Conservation (phyloP, 2,113 vertebrate species). For the Corythaixoides concolor region DNA sequence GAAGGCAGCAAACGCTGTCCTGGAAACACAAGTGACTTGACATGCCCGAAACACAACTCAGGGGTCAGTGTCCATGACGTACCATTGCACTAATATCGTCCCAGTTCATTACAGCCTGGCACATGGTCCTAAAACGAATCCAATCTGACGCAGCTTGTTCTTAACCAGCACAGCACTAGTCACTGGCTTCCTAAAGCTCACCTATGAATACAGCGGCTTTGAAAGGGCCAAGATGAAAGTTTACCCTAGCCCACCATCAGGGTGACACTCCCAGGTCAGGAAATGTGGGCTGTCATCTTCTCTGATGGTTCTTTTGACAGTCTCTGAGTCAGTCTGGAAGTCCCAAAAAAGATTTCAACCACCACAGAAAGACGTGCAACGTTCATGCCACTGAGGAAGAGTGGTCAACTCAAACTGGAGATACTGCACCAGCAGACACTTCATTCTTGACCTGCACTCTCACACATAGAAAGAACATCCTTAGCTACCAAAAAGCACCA, state of each 20-base stretch:
- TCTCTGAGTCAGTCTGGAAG: not conserved
- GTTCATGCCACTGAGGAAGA: fast-evolving
- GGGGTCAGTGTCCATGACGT: not conserved
- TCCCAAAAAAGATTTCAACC: not conserved
- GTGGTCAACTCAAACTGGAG: not conserved
- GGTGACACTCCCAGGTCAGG: too few relatives aligned
- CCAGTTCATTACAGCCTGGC: not conserved
- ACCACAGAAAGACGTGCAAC: fast-evolving
- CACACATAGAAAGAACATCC: not conserved
- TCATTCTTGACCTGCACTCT: not conserved
- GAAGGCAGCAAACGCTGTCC: not conserved
- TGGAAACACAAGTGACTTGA: not conserved
- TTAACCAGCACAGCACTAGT: not conserved
- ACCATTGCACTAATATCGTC: not conserved
- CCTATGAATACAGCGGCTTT: not conserved
- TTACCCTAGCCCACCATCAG: not conserved
- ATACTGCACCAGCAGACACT: not conserved
- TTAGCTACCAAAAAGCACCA: not conserved
- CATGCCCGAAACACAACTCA: not conserved
- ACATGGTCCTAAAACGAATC: not conserved
- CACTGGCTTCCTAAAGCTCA: not conserved
- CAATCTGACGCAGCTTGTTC: not conserved
- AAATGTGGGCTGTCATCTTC: fast-evolving
- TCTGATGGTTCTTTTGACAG: not conserved
- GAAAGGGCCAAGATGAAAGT: not conserved